Evolutionary conservation across 2,888 invertebrate species (phyloP).

Genomic region (Harpalus rufipes): DNA sequence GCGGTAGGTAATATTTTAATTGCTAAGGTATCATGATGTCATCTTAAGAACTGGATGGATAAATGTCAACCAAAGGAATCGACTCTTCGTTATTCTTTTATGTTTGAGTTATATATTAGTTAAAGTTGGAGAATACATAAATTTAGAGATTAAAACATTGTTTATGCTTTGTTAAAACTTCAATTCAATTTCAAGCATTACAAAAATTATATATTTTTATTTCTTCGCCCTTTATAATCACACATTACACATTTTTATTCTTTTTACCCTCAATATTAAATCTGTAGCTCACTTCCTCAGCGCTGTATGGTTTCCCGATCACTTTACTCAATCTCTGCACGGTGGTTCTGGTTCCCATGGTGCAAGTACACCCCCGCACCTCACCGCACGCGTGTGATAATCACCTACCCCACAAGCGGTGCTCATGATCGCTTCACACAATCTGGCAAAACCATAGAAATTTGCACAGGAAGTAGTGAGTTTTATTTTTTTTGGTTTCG

Average conservation of each 20-base stretch:
- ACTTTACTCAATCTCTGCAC: slow-evolving; percentile 37
- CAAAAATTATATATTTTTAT: too few species aligned
- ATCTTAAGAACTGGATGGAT: background rate
- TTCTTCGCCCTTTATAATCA: too few species aligned
- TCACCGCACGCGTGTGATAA: background rate
- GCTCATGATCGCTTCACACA: slow-evolving; percentile 11
- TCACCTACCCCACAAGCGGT: background rate
- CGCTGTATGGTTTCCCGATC: slow-evolving; percentile 20
- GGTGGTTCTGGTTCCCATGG: slow-evolving; percentile 30
- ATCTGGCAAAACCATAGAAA: slow-evolving; percentile 19
- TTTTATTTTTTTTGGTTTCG: background rate
- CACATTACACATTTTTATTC: too few species aligned
- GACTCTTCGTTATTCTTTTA: too few species aligned
- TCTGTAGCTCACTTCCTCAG: slow-evolving; percentile 2
- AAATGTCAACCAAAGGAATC: too few species aligned
- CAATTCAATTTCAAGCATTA: too few species aligned
- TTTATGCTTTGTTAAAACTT: too few species aligned
- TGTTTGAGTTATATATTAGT: too few species aligned
- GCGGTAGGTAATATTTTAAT: slow-evolving; percentile 47
- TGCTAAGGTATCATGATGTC: background rate
- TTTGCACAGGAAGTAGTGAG: background rate
- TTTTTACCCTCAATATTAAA: background rate
- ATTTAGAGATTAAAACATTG: too few species aligned
- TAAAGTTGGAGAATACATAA: too few species aligned
- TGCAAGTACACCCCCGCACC: background rate